These are phyloP conservation scores for Arctocebus calabarensis DNA, from an alignment of 2,797 vertebrate species.

Conservation along the genomic window DNA sequence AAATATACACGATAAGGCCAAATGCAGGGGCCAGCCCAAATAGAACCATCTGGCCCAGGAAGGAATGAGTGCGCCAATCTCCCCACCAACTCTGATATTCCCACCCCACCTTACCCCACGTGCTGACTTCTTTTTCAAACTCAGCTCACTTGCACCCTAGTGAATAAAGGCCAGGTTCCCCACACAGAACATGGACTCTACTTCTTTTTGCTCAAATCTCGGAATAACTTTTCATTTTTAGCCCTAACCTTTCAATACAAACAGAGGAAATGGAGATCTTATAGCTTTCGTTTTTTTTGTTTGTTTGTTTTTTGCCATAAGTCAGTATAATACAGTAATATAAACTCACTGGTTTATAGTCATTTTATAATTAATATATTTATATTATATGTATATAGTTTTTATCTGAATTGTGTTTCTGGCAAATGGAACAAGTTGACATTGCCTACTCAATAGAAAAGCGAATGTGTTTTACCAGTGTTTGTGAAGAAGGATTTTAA, in stretches of 20 bases:
- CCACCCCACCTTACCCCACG: too few relatives aligned
- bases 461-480: not conserved
- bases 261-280: not conserved
- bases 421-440: not conserved
- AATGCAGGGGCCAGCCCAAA: too few relatives aligned
- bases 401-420: not conserved
- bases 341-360: not conserved
- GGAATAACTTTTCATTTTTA: too few relatives aligned
- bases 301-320: not conserved
- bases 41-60: too few relatives aligned
- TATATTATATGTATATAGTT: not conserved
- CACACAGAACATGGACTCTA: too few relatives aligned
- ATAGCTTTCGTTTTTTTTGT: not conserved
- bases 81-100: too few relatives aligned
- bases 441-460: not conserved
- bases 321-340: not conserved
- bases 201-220: too few relatives aligned
- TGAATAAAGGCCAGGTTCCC: too few relatives aligned
- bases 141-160: too few relatives aligned
- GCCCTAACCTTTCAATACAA: not conserved
- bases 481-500: not conserved
- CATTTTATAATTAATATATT: not conserved
- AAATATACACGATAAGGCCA: too few relatives aligned
- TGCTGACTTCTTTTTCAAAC: too few relatives aligned
- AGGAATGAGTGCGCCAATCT: too few relatives aligned